phyloP scores from a whole-genome alignment of 1,140 invertebrate species.

The Megathymus violae region DNA sequence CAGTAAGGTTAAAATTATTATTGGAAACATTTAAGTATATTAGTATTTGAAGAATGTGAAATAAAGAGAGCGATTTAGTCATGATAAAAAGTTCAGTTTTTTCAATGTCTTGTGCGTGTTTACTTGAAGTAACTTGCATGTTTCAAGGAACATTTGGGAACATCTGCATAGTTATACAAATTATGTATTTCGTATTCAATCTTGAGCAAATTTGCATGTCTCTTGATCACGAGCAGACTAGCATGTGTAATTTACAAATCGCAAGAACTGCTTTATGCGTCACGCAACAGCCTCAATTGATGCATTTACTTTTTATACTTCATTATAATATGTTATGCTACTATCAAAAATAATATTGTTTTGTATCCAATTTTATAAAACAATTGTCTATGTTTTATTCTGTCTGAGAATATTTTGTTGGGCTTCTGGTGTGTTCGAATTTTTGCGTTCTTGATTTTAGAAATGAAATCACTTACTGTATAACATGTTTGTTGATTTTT shows the following conservation, averaged over 20 bases:
- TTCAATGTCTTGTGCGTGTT: neutral
- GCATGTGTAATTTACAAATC: slow-evolving; percentile 4
- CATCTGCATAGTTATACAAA: neutral
- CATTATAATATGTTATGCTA: neutral
- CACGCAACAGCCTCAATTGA: neutral
- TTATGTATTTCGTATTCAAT: slow-evolving; percentile 1
- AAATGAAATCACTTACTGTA: too few species aligned
- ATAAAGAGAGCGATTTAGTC: too few species aligned
- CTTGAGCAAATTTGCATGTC: slow-evolving; percentile 1
- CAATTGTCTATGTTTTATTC: too few species aligned
- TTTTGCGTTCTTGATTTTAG: too few species aligned
- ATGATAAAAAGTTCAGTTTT: neutral
- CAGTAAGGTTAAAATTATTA: slow-evolving; percentile 3
- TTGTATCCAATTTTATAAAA: too few species aligned
- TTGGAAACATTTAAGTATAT: slow-evolving; percentile 1
- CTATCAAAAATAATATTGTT: neutral
- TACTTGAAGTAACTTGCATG: neutral
- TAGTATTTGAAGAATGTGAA: neutral
- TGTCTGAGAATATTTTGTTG: too few species aligned
- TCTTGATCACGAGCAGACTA: neutral
- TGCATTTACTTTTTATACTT: neutral
- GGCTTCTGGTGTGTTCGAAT: too few species aligned
- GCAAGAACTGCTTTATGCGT: neutral
- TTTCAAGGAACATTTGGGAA: neutral
- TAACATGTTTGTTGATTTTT: too few species aligned